These are phyloP conservation scores for Sandelia bainsii DNA, from an alignment of 2,797 vertebrate species.

Conservation along the genomic window DNA sequence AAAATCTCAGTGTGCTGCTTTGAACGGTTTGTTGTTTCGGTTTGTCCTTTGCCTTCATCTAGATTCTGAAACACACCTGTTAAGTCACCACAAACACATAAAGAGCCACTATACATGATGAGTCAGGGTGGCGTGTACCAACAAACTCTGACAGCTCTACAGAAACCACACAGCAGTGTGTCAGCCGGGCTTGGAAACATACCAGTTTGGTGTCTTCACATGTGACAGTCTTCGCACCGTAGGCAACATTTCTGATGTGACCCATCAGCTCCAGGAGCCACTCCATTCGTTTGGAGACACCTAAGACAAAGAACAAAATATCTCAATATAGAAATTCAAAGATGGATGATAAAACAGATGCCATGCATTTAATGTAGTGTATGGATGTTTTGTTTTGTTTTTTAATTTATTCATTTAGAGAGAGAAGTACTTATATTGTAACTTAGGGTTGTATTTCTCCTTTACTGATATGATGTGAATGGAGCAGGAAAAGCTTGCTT, in stretches of 20 bases:
- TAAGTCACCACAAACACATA: too few relatives aligned
- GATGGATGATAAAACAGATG: background rate
- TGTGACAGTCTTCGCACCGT: constrained; percentile 75
- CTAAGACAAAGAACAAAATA: constrained; percentile 73
- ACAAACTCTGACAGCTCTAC: background rate
- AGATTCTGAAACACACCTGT: too few relatives aligned
- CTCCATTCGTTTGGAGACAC: constrained; percentile 89
- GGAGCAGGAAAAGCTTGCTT: background rate
- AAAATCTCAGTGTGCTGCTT: too few relatives aligned
- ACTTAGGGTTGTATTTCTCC: background rate
- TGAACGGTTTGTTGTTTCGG: too few relatives aligned
- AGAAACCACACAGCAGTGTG: background rate
- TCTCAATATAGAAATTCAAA: background rate
- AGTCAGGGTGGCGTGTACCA: background rate
- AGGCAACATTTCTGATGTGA: constrained; percentile 88
- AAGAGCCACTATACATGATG: background rate
- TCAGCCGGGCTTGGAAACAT: constrained; percentile 19
- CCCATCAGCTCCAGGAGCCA: constrained; percentile 97
- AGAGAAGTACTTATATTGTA: background rate
- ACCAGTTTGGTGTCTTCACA: constrained; percentile 84
- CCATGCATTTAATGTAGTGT: background rate
- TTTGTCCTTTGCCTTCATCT: too few relatives aligned
- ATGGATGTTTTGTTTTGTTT: background rate
- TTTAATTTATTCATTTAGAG: background rate
- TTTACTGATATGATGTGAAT: background rate